These are phyloP conservation scores for Periophthalmodon schlosseri DNA, from an alignment of 2,113 vertebrate species.

Conservation along the genomic window DNA sequence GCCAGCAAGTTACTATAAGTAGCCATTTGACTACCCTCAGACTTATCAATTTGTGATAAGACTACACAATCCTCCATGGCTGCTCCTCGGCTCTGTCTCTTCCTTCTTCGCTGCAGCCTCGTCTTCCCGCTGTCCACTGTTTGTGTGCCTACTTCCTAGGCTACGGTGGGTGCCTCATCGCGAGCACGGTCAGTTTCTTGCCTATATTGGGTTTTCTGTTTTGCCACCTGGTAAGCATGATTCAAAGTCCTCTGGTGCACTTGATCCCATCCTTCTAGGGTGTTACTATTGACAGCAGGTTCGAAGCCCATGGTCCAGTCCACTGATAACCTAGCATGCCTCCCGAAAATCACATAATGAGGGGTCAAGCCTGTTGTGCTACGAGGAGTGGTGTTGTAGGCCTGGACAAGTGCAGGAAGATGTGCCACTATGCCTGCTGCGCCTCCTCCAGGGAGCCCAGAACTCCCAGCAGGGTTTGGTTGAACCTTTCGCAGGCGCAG, in stretches of 20 bases:
- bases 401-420: not conserved
- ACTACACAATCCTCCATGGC: no score
- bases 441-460: not conserved
- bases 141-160: no score
- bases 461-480: not conserved
- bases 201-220: not conserved
- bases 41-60: no score
- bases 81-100: no score
- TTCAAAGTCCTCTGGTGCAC: not conserved
- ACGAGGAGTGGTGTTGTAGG: not conserved
- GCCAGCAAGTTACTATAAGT: no score
- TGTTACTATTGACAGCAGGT: not conserved
- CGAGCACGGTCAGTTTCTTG: no score
- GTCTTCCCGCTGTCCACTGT: no score
- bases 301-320: not conserved
- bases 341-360: not conserved
- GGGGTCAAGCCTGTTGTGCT: not conserved
- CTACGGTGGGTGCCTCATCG: no score
- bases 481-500: not conserved
- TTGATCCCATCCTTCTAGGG: not conserved
- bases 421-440: not conserved
- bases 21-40: no score
- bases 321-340: not conserved
- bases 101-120: no score
- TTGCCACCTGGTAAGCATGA: not conserved